These are phyloP conservation scores for Scaptomyza montana DNA, from an alignment of 1,140 invertebrate genomes.

Conservation along the genomic window DNA sequence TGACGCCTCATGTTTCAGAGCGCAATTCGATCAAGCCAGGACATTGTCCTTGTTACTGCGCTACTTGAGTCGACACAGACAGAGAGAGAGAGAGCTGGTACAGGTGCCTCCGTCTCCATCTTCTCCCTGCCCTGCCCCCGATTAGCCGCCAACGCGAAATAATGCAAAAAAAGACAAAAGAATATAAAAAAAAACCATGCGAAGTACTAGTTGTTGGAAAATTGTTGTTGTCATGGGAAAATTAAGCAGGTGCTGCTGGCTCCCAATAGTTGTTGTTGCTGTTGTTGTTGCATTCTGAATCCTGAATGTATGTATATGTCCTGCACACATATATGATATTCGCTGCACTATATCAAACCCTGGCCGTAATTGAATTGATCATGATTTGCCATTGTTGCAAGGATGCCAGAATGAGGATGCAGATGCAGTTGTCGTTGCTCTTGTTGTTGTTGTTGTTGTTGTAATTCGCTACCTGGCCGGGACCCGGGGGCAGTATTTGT, in stretches of 20 bases:
- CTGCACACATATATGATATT: constrained; percentile 27
- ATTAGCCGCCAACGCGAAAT: constrained; percentile 42
- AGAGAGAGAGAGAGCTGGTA: constrained; percentile 10
- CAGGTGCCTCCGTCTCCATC: constrained; percentile 34
- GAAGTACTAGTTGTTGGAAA: background rate
- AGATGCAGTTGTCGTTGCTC: constrained; percentile 47
- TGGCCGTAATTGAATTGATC: constrained; percentile 79
- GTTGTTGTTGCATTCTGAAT: constrained; percentile 9
- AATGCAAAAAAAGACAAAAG: constrained; percentile 19
- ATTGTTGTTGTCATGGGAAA: constrained; percentile 68
- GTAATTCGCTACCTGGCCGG: constrained; percentile 54
- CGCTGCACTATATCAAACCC: constrained; percentile 49
- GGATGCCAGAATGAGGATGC: constrained; percentile 43
- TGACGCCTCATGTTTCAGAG: constrained; percentile 66
- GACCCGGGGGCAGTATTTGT: constrained; percentile 32
- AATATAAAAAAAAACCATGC: background rate
- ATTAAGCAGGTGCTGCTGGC: constrained; percentile 62
- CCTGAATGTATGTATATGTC: constrained; percentile 18
- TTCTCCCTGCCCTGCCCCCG: background rate
- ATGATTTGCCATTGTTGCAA: constrained; percentile 73
- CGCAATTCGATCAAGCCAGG: constrained; percentile 49
- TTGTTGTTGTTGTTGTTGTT: background rate
- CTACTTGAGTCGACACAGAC: constrained; percentile 54
- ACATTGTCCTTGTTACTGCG: constrained; percentile 53
- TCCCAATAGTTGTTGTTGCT: background rate